Conservation (phyloP, 2,888 invertebrate genomes). For the Scelioninae gen. 1 region DNA sequence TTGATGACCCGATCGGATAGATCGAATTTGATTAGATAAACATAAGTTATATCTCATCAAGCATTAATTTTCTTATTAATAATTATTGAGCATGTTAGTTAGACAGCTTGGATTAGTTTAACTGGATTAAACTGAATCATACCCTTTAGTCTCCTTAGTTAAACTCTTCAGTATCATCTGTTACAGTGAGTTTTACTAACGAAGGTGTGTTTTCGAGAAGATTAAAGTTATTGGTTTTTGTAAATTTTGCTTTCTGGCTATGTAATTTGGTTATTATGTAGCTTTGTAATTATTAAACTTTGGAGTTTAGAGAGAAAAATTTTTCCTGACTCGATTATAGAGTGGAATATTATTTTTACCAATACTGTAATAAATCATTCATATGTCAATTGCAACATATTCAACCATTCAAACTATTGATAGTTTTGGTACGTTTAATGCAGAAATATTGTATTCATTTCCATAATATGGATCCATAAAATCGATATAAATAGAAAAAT, state of each 20-base stretch:
- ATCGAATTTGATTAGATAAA: slow-evolving; percentile 25
- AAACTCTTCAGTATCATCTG: slow-evolving; percentile 12
- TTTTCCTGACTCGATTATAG: background rate
- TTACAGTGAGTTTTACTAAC: slow-evolving; percentile 8
- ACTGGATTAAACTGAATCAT: slow-evolving; percentile 6
- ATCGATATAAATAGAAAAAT: background rate
- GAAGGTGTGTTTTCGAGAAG: background rate
- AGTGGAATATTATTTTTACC: slow-evolving; percentile 6
- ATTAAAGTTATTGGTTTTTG: slow-evolving; percentile 1
- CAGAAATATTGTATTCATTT: slow-evolving; percentile 14
- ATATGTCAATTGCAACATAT: slow-evolving; percentile 1
- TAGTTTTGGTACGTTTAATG: slow-evolving; percentile 24
- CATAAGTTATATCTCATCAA: slow-evolving; percentile 24
- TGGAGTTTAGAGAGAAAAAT: too few species aligned
- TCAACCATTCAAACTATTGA: slow-evolving; percentile 4
- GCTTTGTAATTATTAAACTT: background rate
- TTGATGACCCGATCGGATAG: background rate
- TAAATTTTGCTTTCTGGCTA: background rate
- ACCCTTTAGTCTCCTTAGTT: background rate
- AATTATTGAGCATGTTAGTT: slow-evolving; percentile 4
- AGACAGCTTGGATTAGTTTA: background rate
- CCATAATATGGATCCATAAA: background rate
- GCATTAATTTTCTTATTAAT: background rate
- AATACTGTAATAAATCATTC: slow-evolving; percentile 14
- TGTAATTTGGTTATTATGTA: background rate